Base-by-base conservation (phyloP, 2,888 invertebrate genomes). In the Heliconius sara region DNA sequence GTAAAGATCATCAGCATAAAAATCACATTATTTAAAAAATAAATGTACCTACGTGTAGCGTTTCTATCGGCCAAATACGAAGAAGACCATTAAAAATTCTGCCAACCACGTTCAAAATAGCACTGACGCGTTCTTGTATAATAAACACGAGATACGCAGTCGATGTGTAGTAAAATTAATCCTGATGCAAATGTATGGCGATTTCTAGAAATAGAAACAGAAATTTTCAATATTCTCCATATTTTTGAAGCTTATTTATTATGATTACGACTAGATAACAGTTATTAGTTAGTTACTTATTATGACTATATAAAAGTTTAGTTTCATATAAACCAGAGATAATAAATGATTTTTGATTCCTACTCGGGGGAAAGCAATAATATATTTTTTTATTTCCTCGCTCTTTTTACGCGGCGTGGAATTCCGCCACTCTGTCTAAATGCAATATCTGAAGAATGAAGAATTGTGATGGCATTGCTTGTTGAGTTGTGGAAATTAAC, bases 31-130 rank as follows among this genome's bases (percentile, higher is more conserved):
- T 66, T 39, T 22, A 67, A 66, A 78, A 73, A 78, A 73, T 47
- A 66, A 0, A 9, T 9, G 34, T 39, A 39, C 34, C 34, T 9
- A 39, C 74, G 74, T 70, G 63, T 75, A 67, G 12, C 47, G 25
- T 77, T 74, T 73, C 77, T 25, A 30, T 76, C 72, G 76, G 87
- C 89, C 88, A 89, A 90, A 89, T 88, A 90, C 89, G 89, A 85
- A 89, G 86, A 87, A 87, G 85, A 85, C 86, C 85, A 89, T 84
- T 85, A 86, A 85, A 86, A 85, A 79, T 81, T 83, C 82, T 88
- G 88, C 88, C 89, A 89, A 89, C 88, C 86, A 71, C 74, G 83
- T 87, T 87, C 83, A 84, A 89, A 89, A 89, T 90, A 90, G 85
- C 85, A 79, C 80, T 89, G 87, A 88, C 88, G 83, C 81, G 85